Evolutionary conservation across 2,113 vertebrate genomes (phyloP).

Genomic region (Sander lucioperca): DNA sequence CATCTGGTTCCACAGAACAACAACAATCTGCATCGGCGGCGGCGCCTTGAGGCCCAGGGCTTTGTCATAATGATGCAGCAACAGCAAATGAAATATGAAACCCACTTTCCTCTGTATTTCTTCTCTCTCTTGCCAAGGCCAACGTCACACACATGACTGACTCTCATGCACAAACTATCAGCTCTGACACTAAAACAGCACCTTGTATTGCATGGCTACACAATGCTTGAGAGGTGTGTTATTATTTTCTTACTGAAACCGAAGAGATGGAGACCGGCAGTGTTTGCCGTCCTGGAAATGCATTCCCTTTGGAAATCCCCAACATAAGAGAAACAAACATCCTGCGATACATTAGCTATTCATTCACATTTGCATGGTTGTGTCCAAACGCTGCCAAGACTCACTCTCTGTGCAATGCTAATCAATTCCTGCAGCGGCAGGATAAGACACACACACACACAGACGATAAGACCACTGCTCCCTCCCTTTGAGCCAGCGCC

Average conservation of each 20-base stretch:
- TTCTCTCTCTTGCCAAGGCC: not conserved
- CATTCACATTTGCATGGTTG: slow-evolving; percentile 73
- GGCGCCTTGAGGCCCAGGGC: not conserved
- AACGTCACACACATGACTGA: slow-evolving; percentile 35
- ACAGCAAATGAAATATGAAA: slow-evolving; percentile 28
- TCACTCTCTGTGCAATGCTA: slow-evolving; percentile 78
- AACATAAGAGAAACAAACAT: slow-evolving; percentile 76
- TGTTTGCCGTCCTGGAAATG: slow-evolving; percentile 62
- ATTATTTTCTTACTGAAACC: slow-evolving; percentile 31
- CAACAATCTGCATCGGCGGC: not conserved
- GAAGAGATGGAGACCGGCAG: slow-evolving; percentile 24
- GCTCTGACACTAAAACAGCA: slow-evolving; percentile 30
- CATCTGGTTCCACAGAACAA: slow-evolving; percentile 29
- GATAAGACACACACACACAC: slow-evolving; percentile 59
- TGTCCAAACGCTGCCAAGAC: slow-evolving; percentile 70
- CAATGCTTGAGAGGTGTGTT: slow-evolving; percentile 39
- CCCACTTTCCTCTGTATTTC: not conserved
- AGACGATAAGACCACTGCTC: slow-evolving; percentile 58
- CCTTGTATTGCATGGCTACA: slow-evolving; percentile 34
- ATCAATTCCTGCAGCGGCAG: slow-evolving; percentile 80
- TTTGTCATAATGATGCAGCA: slow-evolving; percentile 52
- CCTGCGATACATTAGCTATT: slow-evolving; percentile 79
- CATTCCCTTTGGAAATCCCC: slow-evolving; percentile 61
- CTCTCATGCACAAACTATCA: slow-evolving; percentile 15
- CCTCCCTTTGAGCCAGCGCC: slow-evolving; percentile 74